These are phyloP conservation scores for Syrrhaptes paradoxus DNA, from an alignment of 2,113 vertebrate species.

Conservation along the genomic window DNA sequence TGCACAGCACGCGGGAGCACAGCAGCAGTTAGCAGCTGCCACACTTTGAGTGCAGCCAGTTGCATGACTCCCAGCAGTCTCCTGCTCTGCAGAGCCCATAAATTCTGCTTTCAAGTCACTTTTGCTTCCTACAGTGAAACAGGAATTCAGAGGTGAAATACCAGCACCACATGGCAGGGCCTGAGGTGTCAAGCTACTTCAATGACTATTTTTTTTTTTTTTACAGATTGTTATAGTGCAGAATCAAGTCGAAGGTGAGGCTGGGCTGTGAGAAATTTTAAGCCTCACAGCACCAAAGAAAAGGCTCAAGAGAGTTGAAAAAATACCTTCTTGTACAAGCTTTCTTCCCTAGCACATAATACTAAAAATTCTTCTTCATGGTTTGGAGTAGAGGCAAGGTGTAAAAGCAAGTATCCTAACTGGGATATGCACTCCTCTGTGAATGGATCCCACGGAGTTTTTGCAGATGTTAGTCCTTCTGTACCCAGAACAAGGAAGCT, in stretches of 20 bases:
- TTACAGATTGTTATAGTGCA: neutral
- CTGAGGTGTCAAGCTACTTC: neutral
- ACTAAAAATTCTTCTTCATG: neutral
- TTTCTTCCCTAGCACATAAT: neutral
- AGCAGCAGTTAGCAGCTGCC: neutral
- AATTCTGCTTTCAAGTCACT: neutral
- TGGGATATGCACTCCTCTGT: neutral
- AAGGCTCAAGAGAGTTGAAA: neutral
- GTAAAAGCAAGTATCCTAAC: neutral
- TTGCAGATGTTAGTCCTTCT: neutral
- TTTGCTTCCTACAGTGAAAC: neutral
- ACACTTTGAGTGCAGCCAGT: accelerated
- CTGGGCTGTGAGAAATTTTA: neutral
- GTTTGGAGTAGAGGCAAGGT: neutral
- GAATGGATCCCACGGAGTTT: neutral
- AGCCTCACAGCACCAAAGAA: neutral
- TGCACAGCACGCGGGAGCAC: neutral
- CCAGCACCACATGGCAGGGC: neutral
- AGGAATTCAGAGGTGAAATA: neutral
- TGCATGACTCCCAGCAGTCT: neutral
- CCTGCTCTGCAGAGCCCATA: neutral
- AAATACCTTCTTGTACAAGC: neutral
- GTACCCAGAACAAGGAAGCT: neutral
- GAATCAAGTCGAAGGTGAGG: neutral
- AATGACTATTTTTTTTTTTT: neutral